Conservation (phyloP, 2,888 invertebrate genomes). For the Acronicta aceris region DNA sequence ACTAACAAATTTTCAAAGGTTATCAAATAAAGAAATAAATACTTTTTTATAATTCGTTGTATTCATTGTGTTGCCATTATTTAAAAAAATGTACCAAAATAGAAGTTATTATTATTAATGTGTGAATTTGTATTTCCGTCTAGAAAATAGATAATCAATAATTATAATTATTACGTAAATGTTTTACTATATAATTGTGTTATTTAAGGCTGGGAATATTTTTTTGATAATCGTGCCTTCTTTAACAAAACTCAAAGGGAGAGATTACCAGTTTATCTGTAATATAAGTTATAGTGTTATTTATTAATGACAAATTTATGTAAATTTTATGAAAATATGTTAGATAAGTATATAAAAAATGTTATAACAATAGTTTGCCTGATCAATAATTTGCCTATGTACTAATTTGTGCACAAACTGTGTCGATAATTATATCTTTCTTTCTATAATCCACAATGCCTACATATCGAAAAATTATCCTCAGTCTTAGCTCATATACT, state of each 20-base stretch:
- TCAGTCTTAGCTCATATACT: constrained; percentile 8
- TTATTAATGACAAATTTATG: too few species aligned
- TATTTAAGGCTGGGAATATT: neutral
- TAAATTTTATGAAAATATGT: too few species aligned
- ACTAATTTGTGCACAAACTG: too few species aligned
- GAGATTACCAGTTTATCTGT: neutral
- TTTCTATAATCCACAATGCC: too few species aligned
- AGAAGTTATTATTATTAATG: neutral
- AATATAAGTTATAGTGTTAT: too few species aligned
- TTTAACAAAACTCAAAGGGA: neutral
- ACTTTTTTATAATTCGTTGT: too few species aligned
- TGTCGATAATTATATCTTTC: too few species aligned
- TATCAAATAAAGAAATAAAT: too few species aligned
- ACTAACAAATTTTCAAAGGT: too few species aligned
- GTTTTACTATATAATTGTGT: neutral
- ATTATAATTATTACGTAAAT: neutral
- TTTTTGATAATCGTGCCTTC: neutral
- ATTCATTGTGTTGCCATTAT: neutral
- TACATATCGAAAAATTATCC: neutral
- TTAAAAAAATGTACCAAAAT: neutral
- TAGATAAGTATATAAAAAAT: too few species aligned
- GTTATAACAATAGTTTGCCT: too few species aligned
- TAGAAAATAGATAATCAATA: neutral
- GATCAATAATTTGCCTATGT: too few species aligned
- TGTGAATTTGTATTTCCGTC: neutral